phyloP scores from a whole-genome alignment of 23 tunicate genomes.

The Clavelina lepadiformis region DNA sequence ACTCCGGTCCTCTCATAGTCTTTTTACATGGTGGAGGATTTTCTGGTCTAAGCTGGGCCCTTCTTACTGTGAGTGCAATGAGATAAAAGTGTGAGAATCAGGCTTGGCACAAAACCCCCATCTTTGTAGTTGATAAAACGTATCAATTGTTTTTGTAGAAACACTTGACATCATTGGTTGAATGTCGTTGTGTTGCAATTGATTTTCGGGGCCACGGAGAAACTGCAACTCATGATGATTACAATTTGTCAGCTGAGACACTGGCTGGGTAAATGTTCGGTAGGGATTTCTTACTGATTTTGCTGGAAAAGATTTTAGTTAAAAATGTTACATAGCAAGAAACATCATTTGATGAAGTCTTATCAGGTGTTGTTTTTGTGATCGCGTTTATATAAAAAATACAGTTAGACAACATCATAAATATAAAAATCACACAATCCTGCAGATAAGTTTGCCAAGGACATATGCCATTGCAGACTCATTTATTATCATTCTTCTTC shows the following conservation, averaged over 20 bases:
- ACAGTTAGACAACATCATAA: neutral
- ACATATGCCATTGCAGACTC: no score
- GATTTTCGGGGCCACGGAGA: slow-evolving; percentile 85
- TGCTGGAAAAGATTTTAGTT: no score
- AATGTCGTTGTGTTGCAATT: slow-evolving; percentile 69
- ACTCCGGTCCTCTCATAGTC: slow-evolving; percentile 26
- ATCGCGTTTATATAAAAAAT: neutral
- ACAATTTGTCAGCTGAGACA: slow-evolving; percentile 36
- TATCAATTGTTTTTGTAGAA: slow-evolving; percentile 32
- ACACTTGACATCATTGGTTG: slow-evolving; percentile 19
- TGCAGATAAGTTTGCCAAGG: no score
- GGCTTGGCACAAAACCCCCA: neutral
- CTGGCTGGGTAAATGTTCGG: slow-evolving; percentile 55
- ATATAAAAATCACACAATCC: no score
- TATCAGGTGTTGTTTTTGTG: no score
- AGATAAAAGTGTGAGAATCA: no score
- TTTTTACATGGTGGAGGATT: slow-evolving; percentile 93
- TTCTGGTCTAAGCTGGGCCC: slow-evolving; percentile 86
- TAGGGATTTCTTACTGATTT: no score
- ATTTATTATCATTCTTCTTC: neutral
- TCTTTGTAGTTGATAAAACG: neutral
- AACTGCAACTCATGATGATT: slow-evolving; percentile 51
- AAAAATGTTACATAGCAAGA: no score
- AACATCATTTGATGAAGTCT: no score
- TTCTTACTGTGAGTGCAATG: slow-evolving; percentile 67